Percentiles rank a stretch among this genome's conserved stretches.
phyloP scores from a whole-genome alignment of 1,140 invertebrate genomes.

The Lepidurus couesii region DNA sequence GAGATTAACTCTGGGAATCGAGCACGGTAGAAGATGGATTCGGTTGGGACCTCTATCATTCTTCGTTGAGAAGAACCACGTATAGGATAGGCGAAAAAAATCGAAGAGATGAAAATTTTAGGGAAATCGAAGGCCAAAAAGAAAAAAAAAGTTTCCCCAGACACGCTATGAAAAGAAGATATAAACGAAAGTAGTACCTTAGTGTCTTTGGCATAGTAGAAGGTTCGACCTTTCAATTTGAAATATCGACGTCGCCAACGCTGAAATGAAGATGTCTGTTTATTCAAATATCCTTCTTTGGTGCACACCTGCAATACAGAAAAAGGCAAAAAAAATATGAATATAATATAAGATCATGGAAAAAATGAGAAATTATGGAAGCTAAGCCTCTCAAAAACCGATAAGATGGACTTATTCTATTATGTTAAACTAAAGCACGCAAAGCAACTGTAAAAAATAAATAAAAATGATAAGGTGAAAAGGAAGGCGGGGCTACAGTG shows the following conservation, averaged over 20 bases:
- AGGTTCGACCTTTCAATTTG: conserved; percentile 67
- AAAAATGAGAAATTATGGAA: too few species aligned
- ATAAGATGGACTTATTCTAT: too few species aligned
- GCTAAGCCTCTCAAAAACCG: too few species aligned
- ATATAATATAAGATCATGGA: too few species aligned
- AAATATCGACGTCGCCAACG: conserved; percentile 77
- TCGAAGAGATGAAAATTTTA: not conserved
- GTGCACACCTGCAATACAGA: conserved; percentile 58
- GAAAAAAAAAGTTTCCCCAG: not conserved
- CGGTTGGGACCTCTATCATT: too few species aligned
- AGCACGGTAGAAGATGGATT: too few species aligned
- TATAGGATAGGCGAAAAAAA: too few species aligned
- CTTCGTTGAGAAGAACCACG: too few species aligned
- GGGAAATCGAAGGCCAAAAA: not conserved
- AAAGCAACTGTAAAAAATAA: too few species aligned
- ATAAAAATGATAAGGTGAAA: too few species aligned
- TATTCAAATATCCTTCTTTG: conserved; percentile 76
- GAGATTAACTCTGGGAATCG: too few species aligned
- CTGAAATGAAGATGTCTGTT: conserved; percentile 78
- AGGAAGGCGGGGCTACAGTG: not conserved
- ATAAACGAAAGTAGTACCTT: conserved; percentile 55
- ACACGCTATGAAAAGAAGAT: not conserved
- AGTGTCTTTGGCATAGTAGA: conserved; percentile 77
- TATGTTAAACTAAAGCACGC: too few species aligned
- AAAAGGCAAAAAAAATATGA: conserved; percentile 37